These are phyloP conservation scores for Oreochromis grahami DNA, from an alignment of 2,797 vertebrate genomes.

Conservation along the genomic window DNA sequence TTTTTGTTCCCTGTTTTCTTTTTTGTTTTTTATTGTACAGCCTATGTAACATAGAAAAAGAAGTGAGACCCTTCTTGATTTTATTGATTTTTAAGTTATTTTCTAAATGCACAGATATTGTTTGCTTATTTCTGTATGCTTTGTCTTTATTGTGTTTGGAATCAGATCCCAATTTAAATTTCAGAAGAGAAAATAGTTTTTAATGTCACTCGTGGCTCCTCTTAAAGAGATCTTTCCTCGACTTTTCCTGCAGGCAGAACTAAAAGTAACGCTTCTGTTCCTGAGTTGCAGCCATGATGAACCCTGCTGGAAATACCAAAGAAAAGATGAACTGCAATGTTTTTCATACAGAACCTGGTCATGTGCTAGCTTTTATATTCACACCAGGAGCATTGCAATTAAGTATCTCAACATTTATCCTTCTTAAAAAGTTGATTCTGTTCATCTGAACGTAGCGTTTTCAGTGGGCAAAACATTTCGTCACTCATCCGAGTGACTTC, in stretches of 20 bases:
- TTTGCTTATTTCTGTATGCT: background rate
- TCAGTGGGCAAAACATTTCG: rapidly evolving
- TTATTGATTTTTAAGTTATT: rapidly evolving
- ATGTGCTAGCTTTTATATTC: background rate
- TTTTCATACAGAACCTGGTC: background rate
- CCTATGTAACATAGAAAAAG: background rate
- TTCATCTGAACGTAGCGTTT: too few species aligned
- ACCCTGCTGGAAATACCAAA: background rate
- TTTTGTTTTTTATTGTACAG: too few species aligned
- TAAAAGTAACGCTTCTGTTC: background rate
- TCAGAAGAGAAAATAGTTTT: background rate
- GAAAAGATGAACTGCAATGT: rapidly evolving
- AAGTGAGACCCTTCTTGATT: background rate
- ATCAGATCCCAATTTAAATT: background rate
- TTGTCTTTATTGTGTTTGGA: background rate
- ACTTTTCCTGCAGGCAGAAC: background rate
- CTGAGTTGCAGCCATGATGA: background rate
- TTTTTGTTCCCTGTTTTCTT: rapidly evolving
- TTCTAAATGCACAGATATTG: background rate
- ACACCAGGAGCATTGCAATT: background rate
- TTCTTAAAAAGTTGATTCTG: too few species aligned
- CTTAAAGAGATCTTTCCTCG: background rate
- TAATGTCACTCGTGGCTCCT: background rate
- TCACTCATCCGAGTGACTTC: too few species aligned
- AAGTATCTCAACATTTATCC: background rate